These are phyloP conservation scores for Sminthurides bifidus DNA, from an alignment of 1,140 invertebrate species.

Conservation along the genomic window DNA sequence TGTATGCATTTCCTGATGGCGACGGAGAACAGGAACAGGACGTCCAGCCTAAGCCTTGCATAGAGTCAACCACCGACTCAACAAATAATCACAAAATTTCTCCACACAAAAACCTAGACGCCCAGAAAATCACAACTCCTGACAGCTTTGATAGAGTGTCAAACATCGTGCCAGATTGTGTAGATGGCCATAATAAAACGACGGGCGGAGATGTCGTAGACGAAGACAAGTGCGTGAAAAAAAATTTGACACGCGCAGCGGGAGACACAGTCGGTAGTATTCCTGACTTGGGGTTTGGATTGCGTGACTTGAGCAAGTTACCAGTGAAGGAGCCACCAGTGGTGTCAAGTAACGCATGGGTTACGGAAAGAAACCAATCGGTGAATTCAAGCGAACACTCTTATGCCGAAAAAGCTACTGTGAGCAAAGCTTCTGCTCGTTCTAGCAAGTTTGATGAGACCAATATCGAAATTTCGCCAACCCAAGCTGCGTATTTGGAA, in stretches of 20 bases:
- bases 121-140: too few relatives aligned
- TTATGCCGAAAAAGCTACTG: background rate
- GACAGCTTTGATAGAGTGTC: too few relatives aligned
- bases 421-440: background rate
- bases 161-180: too few relatives aligned
- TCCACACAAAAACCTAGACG: too few relatives aligned
- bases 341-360: background rate
- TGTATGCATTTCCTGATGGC: slow-evolving; percentile 19
- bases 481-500: too few relatives aligned
- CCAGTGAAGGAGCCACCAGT: slow-evolving; percentile 6
- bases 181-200: background rate
- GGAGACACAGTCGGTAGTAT: slow-evolving; percentile 35
- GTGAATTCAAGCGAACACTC: background rate
- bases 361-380: too few relatives aligned
- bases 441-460: background rate
- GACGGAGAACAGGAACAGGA: background rate
- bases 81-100: background rate
- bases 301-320: slow-evolving; percentile 24
- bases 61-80: background rate
- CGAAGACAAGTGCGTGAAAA: slow-evolving; percentile 22
- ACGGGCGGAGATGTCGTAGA: background rate
- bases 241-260: slow-evolving; percentile 33
- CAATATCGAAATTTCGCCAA: too few relatives aligned
- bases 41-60: background rate
- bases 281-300: slow-evolving; percentile 37